A percentile compares a stretch with the other conserved stretches of the same genome.
These are phyloP conservation scores for Diceros bicornis DNA, from an alignment of 2,797 vertebrate species.

Conservation along the genomic window DNA sequence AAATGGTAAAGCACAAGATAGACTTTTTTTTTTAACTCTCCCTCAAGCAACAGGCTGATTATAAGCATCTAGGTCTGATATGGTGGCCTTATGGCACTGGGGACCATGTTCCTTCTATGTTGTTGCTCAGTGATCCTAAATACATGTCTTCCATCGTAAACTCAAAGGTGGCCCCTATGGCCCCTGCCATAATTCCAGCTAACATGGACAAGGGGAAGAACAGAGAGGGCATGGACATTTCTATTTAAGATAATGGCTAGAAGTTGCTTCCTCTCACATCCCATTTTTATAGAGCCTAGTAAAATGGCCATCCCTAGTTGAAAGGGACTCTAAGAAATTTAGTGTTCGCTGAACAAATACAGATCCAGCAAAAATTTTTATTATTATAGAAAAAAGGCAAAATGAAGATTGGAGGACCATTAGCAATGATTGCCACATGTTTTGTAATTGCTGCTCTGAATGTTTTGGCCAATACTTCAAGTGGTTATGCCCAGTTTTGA, in stretches of 20 bases:
- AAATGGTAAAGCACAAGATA: not conserved
- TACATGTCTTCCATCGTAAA: not conserved
- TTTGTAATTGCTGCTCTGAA: not conserved
- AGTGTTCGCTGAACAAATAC: not conserved
- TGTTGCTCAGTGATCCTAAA: not conserved
- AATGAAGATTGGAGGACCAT: not conserved
- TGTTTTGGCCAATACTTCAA: not conserved
- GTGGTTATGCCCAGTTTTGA: not conserved
- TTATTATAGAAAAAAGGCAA: not conserved
- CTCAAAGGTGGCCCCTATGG: not conserved
- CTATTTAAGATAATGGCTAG: not conserved
- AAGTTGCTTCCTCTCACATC: not conserved
- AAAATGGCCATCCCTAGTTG: not conserved
- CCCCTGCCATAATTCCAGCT: not conserved
- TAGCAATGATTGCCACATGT: not conserved
- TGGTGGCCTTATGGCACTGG: rapidly evolving
- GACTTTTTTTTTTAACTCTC: not conserved
- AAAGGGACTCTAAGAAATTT: not conserved
- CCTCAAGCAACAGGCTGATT: not conserved
- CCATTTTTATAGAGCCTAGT: not conserved
- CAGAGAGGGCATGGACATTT: not conserved
- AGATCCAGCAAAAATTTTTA: not conserved
- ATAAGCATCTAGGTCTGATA: not conserved
- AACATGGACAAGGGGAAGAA: not conserved
- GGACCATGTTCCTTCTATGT: not conserved